These are phyloP conservation scores for Phyllotreta striolata DNA, from an alignment of 2,888 invertebrate genomes.

Conservation along the genomic window DNA sequence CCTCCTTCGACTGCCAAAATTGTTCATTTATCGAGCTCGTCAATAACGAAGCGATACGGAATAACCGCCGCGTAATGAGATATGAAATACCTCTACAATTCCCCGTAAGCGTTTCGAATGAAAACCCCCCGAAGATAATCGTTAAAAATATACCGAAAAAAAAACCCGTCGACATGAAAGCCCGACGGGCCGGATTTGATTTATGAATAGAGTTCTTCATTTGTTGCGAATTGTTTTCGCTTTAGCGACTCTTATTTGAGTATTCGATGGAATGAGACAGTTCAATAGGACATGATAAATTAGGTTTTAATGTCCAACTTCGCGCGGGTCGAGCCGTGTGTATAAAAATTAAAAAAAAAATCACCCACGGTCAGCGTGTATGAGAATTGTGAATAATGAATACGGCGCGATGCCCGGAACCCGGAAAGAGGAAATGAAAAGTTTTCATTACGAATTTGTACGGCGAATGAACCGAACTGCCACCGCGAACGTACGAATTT, in stretches of 20 bases:
- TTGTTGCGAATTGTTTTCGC: conserved; percentile 40
- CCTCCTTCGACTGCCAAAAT: no score
- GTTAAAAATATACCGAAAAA: conserved; percentile 23
- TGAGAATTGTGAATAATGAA: conserved; percentile 30
- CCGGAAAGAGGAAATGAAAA: conserved; percentile 16
- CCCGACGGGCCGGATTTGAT: conserved; percentile 36
- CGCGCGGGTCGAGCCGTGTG: conserved; percentile 19
- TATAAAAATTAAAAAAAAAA: conserved; percentile 23
- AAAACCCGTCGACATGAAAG: conserved; percentile 27
- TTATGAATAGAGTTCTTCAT: conserved; percentile 38
- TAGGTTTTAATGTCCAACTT: conserved; percentile 27
- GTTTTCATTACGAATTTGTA: background rate
- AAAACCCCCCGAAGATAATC: conserved; percentile 2
- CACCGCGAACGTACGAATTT: no score
- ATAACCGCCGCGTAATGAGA: conserved; percentile 18
- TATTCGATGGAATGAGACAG: conserved; percentile 37
- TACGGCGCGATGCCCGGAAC: conserved; percentile 12
- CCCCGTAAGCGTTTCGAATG: background rate
- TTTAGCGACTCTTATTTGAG: conserved; percentile 38
- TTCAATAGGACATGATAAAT: conserved; percentile 32
- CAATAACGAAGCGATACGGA: conserved; percentile 8
- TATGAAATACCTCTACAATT: conserved; percentile 7
- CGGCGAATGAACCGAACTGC: no score
- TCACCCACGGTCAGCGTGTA: conserved; percentile 11
- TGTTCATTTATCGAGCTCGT: background rate